phyloP scores from a whole-genome alignment of 2,888 invertebrate genomes.

The Torymus texanus region DNA sequence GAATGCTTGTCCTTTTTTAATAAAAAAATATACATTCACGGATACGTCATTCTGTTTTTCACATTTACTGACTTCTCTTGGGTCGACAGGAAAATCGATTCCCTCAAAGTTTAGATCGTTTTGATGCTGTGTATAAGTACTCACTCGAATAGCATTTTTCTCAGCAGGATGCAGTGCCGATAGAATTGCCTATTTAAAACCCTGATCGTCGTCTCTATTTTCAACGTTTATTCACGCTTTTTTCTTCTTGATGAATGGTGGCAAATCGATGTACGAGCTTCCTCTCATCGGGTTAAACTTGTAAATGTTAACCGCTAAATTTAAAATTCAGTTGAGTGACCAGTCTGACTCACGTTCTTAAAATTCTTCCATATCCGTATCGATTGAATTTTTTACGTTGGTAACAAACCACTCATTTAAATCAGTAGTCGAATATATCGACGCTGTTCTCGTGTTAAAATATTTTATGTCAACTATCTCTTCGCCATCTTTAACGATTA shows the following conservation, averaged over 20 bases:
- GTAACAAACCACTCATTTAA: conserved; percentile 7
- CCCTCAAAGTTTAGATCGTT: too few species aligned
- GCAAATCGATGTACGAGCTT: too few species aligned
- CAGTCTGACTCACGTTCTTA: too few species aligned
- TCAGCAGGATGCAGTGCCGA: conserved; percentile 58
- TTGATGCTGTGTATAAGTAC: conserved; percentile 26
- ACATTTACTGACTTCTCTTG: too few species aligned
- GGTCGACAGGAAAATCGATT: too few species aligned
- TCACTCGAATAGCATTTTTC: conserved; percentile 52
- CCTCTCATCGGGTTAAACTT: too few species aligned
- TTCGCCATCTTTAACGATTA: too few species aligned
- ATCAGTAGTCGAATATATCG: neutral
- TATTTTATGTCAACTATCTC: neutral
- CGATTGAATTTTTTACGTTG: neutral
- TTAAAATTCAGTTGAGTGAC: too few species aligned
- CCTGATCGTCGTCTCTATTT: conserved; percentile 58
- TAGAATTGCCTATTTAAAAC: conserved; percentile 61
- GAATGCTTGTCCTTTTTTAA: neutral
- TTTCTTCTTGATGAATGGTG: conserved; percentile 21
- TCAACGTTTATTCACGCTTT: conserved; percentile 60
- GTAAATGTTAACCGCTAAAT: too few species aligned
- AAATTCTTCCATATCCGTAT: too few species aligned
- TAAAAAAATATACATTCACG: neutral
- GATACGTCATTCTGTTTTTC: conserved; percentile 51
- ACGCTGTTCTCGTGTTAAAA: neutral